Base-by-base conservation (phyloP, 2,888 invertebrate species). In the Anaspis maculata region DNA sequence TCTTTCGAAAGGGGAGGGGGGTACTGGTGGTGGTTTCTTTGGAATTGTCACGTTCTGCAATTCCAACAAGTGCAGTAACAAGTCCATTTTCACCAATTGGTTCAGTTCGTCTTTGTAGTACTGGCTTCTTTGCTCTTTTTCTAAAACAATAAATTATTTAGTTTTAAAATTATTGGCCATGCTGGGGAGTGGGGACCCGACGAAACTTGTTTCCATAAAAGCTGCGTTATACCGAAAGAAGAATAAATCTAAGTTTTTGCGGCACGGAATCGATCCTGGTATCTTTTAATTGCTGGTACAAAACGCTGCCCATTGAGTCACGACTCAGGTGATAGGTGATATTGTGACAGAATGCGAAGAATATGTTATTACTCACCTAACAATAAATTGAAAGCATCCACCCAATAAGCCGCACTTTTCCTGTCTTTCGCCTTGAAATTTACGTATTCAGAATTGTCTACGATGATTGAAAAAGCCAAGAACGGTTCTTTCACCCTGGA, bases 31-130 rank as follows among this genome's bases (percentile, higher is more conserved):
- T 2, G 61, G 48, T 33, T 44, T 44, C 39, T 51, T 56, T 5
- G 64, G 62, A 34, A 64, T 52, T 1, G 42, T 25, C 12, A 62
- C 41, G 34, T 60, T 56, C 49, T 64, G 64, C 7, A 65, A 34
- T 21, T 64, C 64, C 10, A 65, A 37, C 15, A 63, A 42, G 35
- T 61, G 54, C 25, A 65, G 38, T 21, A 54, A 51, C 26, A 60
- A 41, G 31, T 65, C 64, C 61, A 63, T 62, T 30, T 54, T 52
- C 0, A 57, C 48, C 22, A 64, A 32, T n/a, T 48, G 46, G 10
- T 59, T 46, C 14, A 64, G 39, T 35, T 65, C 64, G 15, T 51
- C 45, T n/a, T 46, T 38, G 36, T 58, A 65, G 13, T 42, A 46
- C 3, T 48, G 41, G 34, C 62, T 63, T 40, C 52, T 46, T 3